Conservation (phyloP, 92 coral and sea anemone genomes). For the Pocillopora grandis region DNA sequence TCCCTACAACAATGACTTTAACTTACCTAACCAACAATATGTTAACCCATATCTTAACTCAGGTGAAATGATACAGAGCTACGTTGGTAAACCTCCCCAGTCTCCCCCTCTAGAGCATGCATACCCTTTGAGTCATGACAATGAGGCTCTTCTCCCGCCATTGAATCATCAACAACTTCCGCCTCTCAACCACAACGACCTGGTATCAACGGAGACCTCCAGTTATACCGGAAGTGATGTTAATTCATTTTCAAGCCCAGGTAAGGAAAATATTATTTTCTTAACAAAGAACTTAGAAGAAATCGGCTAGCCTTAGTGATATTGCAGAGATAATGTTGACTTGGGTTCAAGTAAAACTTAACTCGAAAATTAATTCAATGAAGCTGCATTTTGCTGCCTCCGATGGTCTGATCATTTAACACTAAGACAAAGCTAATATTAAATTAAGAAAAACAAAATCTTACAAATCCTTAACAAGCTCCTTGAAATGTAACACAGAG, state of each 20-base stretch:
- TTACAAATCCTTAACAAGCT: too few relatives aligned
- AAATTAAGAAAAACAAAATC: too few relatives aligned
- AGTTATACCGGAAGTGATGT: constrained; percentile 49
- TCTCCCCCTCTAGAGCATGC: constrained; percentile 52
- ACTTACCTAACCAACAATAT: constrained; percentile 36
- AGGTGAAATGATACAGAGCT: constrained; percentile 51
- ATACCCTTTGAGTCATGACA: constrained; percentile 43
- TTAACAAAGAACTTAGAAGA: neutral
- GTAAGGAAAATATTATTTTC: neutral
- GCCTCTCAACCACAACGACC: constrained; percentile 69
- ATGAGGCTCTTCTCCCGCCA: constrained; percentile 71
- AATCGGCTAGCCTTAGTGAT: too few relatives aligned
- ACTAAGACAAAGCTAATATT: too few relatives aligned
- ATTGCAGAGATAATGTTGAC: too few relatives aligned
- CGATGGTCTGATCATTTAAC: too few relatives aligned
- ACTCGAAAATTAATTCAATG: too few relatives aligned
- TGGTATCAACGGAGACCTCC: constrained; percentile 39
- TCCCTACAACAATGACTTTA: constrained; percentile 37
- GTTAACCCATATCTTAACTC: constrained; percentile 48
- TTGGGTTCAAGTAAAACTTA: too few relatives aligned
- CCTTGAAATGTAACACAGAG: too few relatives aligned
- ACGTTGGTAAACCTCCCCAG: constrained; percentile 50
- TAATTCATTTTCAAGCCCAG: constrained; percentile 32
- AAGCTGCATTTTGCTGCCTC: too few relatives aligned
- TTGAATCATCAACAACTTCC: constrained; percentile 84